Base-by-base conservation (phyloP, 2,797 vertebrate species). In the Echiichthys vipera region DNA sequence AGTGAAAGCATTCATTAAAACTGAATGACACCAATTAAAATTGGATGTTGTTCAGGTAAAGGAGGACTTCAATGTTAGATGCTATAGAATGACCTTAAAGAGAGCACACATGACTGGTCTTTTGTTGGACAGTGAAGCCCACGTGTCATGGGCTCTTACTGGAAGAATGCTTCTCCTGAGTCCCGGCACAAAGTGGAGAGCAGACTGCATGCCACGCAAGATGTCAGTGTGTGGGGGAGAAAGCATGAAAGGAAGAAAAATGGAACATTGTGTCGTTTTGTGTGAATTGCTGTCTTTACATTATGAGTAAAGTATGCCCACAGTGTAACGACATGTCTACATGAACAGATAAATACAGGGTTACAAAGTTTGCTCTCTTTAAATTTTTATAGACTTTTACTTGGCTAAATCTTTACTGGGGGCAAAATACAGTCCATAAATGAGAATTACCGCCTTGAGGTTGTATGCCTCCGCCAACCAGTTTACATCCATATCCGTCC, bases 1-100 rank as follows among this genome's bases (percentile, higher is more conserved):
- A 83, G 51, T 70, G 80, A 88, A 77, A 87, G 59, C 64, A 73
- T 73, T 87, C 84, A 92, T 90, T 77, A 87, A 88, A 90, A 76
- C 57, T 81, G 54, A 85, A 88, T 86, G 78, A 77, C 29, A 59
- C n/a, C 56, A 84, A 84, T 86, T 89, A 71, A 88, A 89, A 84
- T 75, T 72, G 81, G 73, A 90, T 89, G 81, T 46, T 64, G 67
- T 71, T 77, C 51, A 66, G 74, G 39, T 55, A 68, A 62, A 75
- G 22, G 43, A 62, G 49, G 68, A 59, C 40, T 34, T 53, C 36
- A 64, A 88, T 42, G n/a, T 79, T 59, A 79, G 59, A 20, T 39
- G 37, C 51, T 56, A 36, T n/a, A n/a, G n/a, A n/a, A n/a, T 85
- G 81, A 90, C 85, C 85, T 88, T 88, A 80, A 50, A 71, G 56